Evolutionary conservation across 2,113 vertebrate species (phyloP), one percentile per base, ranked within the genome.

Genomic region (Grallaria varia): DNA sequence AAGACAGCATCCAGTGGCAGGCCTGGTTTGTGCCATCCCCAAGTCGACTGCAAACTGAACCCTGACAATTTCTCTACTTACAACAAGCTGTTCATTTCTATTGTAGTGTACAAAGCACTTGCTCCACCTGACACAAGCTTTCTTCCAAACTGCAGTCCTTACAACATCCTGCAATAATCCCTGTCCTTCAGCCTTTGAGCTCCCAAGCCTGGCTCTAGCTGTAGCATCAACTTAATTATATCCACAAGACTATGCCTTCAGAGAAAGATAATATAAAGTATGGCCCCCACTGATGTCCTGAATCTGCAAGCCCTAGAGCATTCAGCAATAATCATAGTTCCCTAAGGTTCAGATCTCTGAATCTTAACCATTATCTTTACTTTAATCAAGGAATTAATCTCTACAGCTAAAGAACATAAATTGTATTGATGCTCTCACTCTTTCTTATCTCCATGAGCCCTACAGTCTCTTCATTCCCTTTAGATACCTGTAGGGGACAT

Each of bases 381-480:
- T 80, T 88, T 71, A 81, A 94, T 95, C 92, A 85, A 85, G 40
- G 71, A 90, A 73, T 85, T 85, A 81, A 95, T 95, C 87, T 89
- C 84, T 89, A 52, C 33, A 76, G 58, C 75, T 80, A 40, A 85
- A 80, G 62, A 91, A 79, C 25, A 39, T 39, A 66, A 91, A 80
- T 40, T 0, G 0, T 71, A 67, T 55, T 72, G 73, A 84, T 3
- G 21, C 18, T 81, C 45, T 89, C 28, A 49, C 20, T 53, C 68
- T 89, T 47, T n/a, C n/a, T n/a, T 96, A 96, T 93, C 95, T 93
- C 53, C 35, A 9, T 27, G 31, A 76, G 45, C 30, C 30, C 68
- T 78, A 45, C 2, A 76, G 85, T 63, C 33, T 80, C 50, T 69
- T 93, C 68, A 77, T 83, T 94, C 49, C 75, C 68, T 83, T 88